A percentile compares a stretch with the other conserved stretches of the same genome.
phyloP scores from a whole-genome alignment of 2,888 invertebrate species.

The Endotricha flammealis region DNA sequence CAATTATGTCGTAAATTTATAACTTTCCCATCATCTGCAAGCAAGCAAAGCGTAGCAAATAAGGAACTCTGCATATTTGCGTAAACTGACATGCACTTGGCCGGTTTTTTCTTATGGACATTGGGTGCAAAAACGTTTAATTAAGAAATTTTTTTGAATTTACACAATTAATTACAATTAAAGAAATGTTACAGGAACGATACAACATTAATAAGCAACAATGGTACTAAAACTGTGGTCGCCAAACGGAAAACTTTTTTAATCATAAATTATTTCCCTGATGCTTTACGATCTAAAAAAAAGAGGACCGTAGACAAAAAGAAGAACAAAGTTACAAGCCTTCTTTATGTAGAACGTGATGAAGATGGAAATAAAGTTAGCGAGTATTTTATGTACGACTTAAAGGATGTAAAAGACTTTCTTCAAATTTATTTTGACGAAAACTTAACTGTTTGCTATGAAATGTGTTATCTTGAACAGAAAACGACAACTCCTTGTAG shows the following conservation, averaged over 20 bases:
- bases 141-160: neutral
- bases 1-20: too few relatives aligned
- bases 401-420: constrained; percentile 43
- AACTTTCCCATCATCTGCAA: too few relatives aligned
- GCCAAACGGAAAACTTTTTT: constrained; percentile 22
- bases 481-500: constrained; percentile 5
- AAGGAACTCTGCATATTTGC: too few relatives aligned
- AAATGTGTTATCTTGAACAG: constrained; percentile 37
- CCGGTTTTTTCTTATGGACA: too few relatives aligned
- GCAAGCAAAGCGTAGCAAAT: too few relatives aligned
- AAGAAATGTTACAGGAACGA: constrained; percentile 12
- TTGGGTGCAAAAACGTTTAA: too few relatives aligned
- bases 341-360: constrained; percentile 43
- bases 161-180: neutral
- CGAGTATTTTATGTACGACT: constrained; percentile 35
- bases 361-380: constrained; percentile 26
- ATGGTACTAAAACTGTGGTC: constrained; percentile 1
- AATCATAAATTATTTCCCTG: constrained; percentile 27
- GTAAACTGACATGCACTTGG: too few relatives aligned
- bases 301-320: constrained; percentile 9
- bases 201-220: neutral
- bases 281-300: neutral
- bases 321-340: constrained; percentile 19
- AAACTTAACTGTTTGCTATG: too few relatives aligned
- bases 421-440: constrained; percentile 38